Evolutionary conservation across 92 coral and sea anemone species (phyloP), one percentile per base, ranked within the genome.

Genomic region (Actinernus sp.): DNA sequence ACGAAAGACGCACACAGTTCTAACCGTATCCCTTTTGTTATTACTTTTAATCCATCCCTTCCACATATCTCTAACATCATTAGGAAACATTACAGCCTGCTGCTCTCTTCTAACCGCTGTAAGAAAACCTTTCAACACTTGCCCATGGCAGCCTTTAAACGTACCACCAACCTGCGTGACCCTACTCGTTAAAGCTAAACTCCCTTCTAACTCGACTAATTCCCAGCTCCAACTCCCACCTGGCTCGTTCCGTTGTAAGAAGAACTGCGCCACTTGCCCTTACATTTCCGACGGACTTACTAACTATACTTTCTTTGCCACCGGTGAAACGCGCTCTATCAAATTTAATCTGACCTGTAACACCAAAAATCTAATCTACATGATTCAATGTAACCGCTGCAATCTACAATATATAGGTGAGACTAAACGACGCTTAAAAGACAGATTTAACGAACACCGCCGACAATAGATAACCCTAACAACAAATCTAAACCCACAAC

Each of bases 61-160:
- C 63, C 63, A 16, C 39, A 51, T 26, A 34, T 53, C 16, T 68
- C 63, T 52, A 34, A 27, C 53, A 51, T 39, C 25, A 31, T 68
- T 61, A 49, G 34, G 26, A 49, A 49, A 32, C 60, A 51, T 66
- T 61, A 49, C 37, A 66, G 51, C 74, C 74, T 66, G 22, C 36
- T 50, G 37, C 51, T 49, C 74, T 66, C 69, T 73, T 38, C 67
- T 47, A 73, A 49, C 57, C 71, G 48, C 55, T 73, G 81, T 33
- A 73, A 73, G 61, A 38, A 59, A 24, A 54, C 61, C 39, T 73
- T 73, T 47, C 49, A 56, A 60, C 71, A 73, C 33, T 60, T 51
- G 40, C 80, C 80, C 49, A 31, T 73, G 52, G 69, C 61, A 18
- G 80, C 80, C 50, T 73, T 73, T 58, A 59, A 63, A 17, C 71